Conservation (phyloP, 2,888 invertebrate genomes). For the Alentia gelatinosa region DNA sequence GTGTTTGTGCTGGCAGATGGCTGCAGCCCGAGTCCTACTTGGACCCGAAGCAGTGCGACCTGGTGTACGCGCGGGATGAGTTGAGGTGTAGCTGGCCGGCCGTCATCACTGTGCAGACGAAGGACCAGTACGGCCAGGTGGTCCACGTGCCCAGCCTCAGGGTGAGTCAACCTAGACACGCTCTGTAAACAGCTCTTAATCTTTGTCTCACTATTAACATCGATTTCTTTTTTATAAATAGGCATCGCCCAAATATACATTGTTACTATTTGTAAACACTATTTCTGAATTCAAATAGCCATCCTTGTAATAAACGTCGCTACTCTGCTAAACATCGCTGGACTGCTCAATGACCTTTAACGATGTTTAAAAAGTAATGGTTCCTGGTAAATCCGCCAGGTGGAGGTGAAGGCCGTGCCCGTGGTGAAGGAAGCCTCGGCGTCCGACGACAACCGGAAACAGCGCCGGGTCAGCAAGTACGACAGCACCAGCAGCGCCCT, state of each 20-base stretch:
- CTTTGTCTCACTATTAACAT: too few species aligned
- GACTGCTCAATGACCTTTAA: too few species aligned
- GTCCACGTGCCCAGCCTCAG: conserved; percentile 92
- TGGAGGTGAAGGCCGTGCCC: conserved; percentile 88
- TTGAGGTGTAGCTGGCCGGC: conserved; percentile 91
- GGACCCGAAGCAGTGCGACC: conserved; percentile 92
- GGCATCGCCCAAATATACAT: too few species aligned
- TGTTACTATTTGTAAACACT: too few species aligned
- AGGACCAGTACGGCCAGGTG: conserved; percentile 95
- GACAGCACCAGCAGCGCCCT: conserved; percentile 80
- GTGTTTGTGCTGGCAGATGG: too few species aligned
- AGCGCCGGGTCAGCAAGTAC: conserved; percentile 83
- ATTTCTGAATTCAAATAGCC: too few species aligned
- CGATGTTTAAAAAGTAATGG: too few species aligned
- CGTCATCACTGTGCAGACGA: conserved; percentile 89
- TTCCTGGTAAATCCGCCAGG: conserved; percentile 78
- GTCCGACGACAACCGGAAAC: conserved; percentile 82
- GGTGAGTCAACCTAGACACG: conserved; percentile 78
- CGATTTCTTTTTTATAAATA: too few species aligned
- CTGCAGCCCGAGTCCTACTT: conserved; percentile 95
- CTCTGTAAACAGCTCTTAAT: too few species aligned
- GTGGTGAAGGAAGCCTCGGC: conserved; percentile 85
- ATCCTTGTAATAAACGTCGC: too few species aligned
- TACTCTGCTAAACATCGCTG: too few species aligned
- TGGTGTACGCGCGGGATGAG: conserved; percentile 86